Evolutionary conservation across 2,797 vertebrate genomes (phyloP).

Genomic region (Enteromius viviparus): DNA sequence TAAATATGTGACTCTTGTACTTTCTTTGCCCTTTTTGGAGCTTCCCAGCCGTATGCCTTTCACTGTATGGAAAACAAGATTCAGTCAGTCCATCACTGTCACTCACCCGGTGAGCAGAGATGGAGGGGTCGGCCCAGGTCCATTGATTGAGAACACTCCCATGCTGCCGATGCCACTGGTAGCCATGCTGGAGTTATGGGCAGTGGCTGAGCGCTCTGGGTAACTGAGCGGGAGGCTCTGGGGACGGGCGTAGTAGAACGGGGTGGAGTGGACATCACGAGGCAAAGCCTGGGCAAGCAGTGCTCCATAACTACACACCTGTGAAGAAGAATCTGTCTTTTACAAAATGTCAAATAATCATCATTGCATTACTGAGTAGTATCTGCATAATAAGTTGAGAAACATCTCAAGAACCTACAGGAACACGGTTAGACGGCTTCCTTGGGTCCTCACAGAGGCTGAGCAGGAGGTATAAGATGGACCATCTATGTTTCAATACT

Average conservation of each 20-base stretch:
- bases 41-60: not conserved
- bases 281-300: constrained; percentile 93
- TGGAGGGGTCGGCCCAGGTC: constrained; percentile 86
- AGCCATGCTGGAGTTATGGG: constrained; percentile 83
- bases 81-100: not conserved
- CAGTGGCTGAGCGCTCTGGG: constrained; percentile 80
- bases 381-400: not conserved
- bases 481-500: constrained; percentile 96
- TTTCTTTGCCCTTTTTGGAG: not conserved
- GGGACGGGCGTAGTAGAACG: constrained; percentile 93
- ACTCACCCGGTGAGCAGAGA: constrained; percentile 88
- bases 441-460: constrained; percentile 97
- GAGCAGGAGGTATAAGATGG: constrained; percentile 94
- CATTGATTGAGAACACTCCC: constrained; percentile 85
- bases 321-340: constrained; percentile 5
- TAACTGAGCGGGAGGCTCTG: constrained; percentile 91
- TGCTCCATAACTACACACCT: constrained; percentile 88
- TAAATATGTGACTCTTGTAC: not conserved
- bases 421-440: constrained; percentile 88
- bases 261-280: constrained; percentile 93
- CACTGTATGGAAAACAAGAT: not conserved
- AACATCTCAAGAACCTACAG: constrained; percentile 5
- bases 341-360: not conserved
- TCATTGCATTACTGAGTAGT: not conserved
- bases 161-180: constrained; percentile 95